phyloP scores from a whole-genome alignment of 2,113 vertebrate species.

The Miniopterus natalensis region DNA sequence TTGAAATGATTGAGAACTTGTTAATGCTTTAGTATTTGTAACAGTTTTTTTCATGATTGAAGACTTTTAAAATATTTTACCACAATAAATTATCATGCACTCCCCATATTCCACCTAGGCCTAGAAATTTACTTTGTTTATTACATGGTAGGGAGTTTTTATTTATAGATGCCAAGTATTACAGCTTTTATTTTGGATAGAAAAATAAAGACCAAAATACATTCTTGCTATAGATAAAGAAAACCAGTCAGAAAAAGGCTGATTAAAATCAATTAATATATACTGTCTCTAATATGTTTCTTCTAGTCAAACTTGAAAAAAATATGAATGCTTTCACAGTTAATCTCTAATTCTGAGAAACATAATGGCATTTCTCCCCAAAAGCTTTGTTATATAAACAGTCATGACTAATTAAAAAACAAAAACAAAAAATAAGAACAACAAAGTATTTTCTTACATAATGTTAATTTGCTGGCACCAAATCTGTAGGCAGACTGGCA shows the following conservation, averaged over 20 bases:
- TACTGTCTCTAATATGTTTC: neutral
- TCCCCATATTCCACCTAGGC: neutral
- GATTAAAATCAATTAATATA: neutral
- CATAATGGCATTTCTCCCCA: neutral
- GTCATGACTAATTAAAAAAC: neutral
- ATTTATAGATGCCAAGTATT: slow-evolving; percentile 5
- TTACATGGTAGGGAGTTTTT: slow-evolving; percentile 13
- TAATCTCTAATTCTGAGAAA: slow-evolving; percentile 23
- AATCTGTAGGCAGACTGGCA: neutral
- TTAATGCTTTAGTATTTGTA: slow-evolving; percentile 53
- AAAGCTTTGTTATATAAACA: neutral
- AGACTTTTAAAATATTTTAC: neutral
- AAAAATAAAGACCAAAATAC: slow-evolving; percentile 55
- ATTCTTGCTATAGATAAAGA: neutral
- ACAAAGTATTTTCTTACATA: neutral
- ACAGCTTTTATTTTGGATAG: slow-evolving; percentile 43
- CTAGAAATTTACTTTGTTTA: slow-evolving; percentile 26
- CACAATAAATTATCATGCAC: neutral
- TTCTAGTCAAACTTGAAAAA: neutral
- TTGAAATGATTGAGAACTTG: slow-evolving; percentile 7
- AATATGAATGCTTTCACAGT: neutral
- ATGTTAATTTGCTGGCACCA: slow-evolving; percentile 1
- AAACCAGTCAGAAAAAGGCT: neutral
- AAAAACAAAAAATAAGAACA: neutral
- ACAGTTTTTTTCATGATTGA: slow-evolving; percentile 23